Evolutionary conservation across 2,888 invertebrate species (phyloP), one percentile per base, ranked within the genome.

Genomic region (Thymelicus acteon): DNA sequence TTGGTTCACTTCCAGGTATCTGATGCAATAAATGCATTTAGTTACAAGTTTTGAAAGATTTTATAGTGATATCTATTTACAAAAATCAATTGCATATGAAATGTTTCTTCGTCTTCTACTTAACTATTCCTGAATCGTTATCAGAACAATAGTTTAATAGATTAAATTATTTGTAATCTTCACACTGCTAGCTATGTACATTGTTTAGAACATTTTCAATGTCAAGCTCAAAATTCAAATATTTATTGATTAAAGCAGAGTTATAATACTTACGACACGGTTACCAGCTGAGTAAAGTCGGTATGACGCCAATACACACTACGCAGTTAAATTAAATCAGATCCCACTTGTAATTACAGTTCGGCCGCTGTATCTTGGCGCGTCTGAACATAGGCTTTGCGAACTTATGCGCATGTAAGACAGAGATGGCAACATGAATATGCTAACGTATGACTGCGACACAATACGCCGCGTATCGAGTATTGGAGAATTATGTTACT

Each of bases 291-390:
- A 48, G 48, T 37, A 62, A 62, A 62, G 62, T 31, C 10, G 49
- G n/a, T 49, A 37, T 62, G 62, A 62, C 62, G 62, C 8, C 37
- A 62, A 49, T 62, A 49, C 31, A 44, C 61, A 47, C 19, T 62
- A 15, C 62, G 62, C 37, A 62, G 49, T 62, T 47, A 48, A 58
- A 13, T 62, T 47, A 48, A 39, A 13, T n/a, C 13, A 6, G 31
- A 37, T 57, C 37, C 13, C n/a, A 57, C 37, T 37, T 57, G 13
- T 57, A 13, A 37, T 57, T n/a, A n/a, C n/a, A n/a, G n/a, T n/a
- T n/a, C n/a, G n/a, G n/a, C n/a, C n/a, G n/a, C n/a, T n/a, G n/a
- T n/a, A n/a, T n/a, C n/a, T n/a, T n/a, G n/a, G n/a, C n/a, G n/a
- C n/a, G n/a, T n/a, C n/a, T n/a, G n/a, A n/a, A n/a, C n/a, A n/a